Percentiles rank a stretch among this genome's conserved stretches.
These are phyloP conservation scores for Urocolius indicus DNA, from an alignment of 2,113 vertebrate genomes.

Conservation along the genomic window DNA sequence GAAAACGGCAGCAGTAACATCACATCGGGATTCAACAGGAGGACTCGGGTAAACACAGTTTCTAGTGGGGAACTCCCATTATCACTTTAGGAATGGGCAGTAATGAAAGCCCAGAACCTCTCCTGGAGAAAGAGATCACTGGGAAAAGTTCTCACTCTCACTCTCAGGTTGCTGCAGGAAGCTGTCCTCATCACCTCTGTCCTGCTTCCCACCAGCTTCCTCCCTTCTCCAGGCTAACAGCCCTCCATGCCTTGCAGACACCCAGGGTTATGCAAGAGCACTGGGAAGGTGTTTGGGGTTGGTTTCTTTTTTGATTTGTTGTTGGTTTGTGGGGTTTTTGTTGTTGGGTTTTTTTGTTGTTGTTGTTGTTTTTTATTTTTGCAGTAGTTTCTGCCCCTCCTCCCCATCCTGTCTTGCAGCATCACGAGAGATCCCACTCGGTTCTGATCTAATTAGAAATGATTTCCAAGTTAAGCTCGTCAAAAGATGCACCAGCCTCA, in stretches of 20 bases:
- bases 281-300: fast-evolving
- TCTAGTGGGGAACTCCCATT: not conserved
- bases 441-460: not conserved
- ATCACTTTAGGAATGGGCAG: fast-evolving
- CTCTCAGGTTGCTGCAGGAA: not conserved
- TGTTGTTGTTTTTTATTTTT: not conserved
- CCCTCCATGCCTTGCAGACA: fast-evolving
- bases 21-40: not conserved
- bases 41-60: not conserved
- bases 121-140: not conserved
- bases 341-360: too few relatives aligned
- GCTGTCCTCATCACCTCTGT: not conserved
- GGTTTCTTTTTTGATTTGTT: not conserved
- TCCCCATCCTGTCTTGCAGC: not conserved
- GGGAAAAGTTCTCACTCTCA: not conserved
- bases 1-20: fast-evolving
- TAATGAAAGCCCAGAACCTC: not conserved
- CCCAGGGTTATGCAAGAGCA: not conserved
- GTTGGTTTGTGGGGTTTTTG: not conserved
- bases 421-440: not conserved
- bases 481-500: fast-evolving
- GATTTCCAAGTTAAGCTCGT: not conserved
- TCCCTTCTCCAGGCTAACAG: not conserved
- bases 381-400: not conserved
- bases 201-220: fast-evolving